phyloP scores from a whole-genome alignment of 2,888 invertebrate species.

The Tridacna crocea region DNA sequence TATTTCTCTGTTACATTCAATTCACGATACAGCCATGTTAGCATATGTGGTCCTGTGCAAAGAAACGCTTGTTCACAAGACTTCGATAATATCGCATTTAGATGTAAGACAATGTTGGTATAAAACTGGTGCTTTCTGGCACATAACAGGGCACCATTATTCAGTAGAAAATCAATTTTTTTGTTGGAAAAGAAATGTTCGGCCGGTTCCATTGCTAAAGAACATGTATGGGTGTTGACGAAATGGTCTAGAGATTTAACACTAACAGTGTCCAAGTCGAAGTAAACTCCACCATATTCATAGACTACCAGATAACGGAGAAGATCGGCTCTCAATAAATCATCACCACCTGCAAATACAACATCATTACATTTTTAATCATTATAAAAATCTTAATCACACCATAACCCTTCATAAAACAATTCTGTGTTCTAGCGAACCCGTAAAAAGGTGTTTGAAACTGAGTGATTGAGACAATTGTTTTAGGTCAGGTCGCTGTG shows the following conservation, averaged over 20 bases:
- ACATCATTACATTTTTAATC: too few species aligned
- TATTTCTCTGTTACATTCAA: neutral
- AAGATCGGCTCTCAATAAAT: slow-evolving; percentile 1
- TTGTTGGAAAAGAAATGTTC: slow-evolving; percentile 5
- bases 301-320: slow-evolving; percentile 5
- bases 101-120: neutral
- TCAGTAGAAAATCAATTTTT: neutral
- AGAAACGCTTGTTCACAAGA: neutral
- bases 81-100: neutral
- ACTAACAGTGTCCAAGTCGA: slow-evolving; percentile 11
- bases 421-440: too few species aligned
- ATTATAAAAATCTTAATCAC: too few species aligned
- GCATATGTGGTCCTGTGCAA: slow-evolving; percentile 6
- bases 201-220: neutral
- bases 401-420: too few species aligned
- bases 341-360: neutral
- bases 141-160: slow-evolving; percentile 9
- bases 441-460: too few species aligned
- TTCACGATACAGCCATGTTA: neutral
- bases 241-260: slow-evolving; percentile 11
- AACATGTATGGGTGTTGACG: neutral
- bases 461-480: too few species aligned
- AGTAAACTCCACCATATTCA: slow-evolving; percentile 20
- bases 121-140: neutral
- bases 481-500: too few species aligned